These are phyloP conservation scores for Falco naumanni DNA, from an alignment of 2,797 vertebrate species.

Conservation along the genomic window DNA sequence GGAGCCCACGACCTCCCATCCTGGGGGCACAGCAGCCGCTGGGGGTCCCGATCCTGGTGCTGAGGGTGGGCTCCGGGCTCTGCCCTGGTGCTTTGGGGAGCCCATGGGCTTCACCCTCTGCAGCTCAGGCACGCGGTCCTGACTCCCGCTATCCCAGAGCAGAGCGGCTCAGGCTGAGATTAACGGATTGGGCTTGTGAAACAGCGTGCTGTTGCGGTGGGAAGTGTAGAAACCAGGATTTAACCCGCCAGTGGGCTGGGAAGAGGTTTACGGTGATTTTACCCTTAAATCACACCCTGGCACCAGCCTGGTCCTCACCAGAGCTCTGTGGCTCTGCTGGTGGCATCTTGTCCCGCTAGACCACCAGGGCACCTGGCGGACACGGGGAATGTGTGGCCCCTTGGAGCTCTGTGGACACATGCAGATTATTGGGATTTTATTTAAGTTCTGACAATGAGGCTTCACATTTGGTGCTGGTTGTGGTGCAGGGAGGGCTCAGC, in stretches of 20 bases:
- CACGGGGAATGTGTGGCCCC: fast-evolving
- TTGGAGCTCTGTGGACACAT: fast-evolving
- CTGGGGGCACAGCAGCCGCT: fast-evolving
- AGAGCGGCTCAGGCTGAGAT: background rate
- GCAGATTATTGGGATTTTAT: background rate
- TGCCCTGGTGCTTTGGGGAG: background rate
- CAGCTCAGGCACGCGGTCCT: fast-evolving
- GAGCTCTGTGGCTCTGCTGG: fast-evolving
- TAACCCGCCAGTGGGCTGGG: fast-evolving
- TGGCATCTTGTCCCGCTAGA: background rate
- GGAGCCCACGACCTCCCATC: fast-evolving
- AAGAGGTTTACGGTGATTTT: background rate
- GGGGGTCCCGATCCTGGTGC: background rate
- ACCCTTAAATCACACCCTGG: background rate
- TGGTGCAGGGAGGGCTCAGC: background rate
- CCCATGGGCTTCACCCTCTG: background rate
- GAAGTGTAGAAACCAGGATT: background rate
- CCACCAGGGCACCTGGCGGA: fast-evolving
- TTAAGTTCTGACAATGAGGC: background rate
- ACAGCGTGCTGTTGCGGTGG: background rate
- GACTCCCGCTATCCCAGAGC: background rate
- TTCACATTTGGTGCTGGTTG: fast-evolving
- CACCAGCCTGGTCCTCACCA: background rate
- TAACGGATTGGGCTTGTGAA: background rate
- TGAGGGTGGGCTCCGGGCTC: background rate